phyloP scores from a whole-genome alignment of 1,140 invertebrate species.

The Argopecten irradians region DNA sequence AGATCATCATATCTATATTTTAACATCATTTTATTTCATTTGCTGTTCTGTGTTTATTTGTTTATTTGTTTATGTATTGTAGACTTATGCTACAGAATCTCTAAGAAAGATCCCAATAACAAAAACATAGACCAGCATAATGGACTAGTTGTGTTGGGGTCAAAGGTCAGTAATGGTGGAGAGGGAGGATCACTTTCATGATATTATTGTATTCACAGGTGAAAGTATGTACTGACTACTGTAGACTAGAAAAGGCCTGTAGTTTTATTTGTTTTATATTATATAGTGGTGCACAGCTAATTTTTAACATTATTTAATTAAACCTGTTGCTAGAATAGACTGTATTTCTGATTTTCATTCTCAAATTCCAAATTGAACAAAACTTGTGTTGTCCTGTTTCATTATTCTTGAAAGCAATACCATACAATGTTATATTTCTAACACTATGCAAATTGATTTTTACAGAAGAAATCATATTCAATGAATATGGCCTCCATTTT shows the following conservation, averaged over 20 bases:
- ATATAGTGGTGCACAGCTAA: not conserved
- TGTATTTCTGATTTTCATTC: not conserved
- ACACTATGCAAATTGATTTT: not conserved
- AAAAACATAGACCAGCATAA: not conserved
- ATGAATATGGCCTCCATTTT: not conserved
- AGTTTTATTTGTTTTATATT: not conserved
- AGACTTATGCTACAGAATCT: not conserved
- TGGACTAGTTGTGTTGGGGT: not conserved
- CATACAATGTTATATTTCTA: not conserved
- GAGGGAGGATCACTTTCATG: not conserved
- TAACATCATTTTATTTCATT: not conserved
- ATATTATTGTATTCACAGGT: not conserved
- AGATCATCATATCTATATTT: not conserved
- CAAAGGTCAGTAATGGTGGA: not conserved
- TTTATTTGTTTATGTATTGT: not conserved
- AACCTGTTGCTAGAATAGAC: not conserved
- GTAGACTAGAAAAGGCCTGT: conserved; percentile 7
- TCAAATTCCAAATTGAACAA: not conserved
- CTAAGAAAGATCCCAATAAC: not conserved
- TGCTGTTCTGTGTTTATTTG: not conserved
- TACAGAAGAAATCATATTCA: not conserved
- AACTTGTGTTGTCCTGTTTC: not conserved
- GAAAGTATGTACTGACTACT: not conserved
- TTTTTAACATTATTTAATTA: not conserved
- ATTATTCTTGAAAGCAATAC: not conserved